phyloP scores from a whole-genome alignment of 2,797 vertebrate genomes.

The Argentina silus region DNA sequence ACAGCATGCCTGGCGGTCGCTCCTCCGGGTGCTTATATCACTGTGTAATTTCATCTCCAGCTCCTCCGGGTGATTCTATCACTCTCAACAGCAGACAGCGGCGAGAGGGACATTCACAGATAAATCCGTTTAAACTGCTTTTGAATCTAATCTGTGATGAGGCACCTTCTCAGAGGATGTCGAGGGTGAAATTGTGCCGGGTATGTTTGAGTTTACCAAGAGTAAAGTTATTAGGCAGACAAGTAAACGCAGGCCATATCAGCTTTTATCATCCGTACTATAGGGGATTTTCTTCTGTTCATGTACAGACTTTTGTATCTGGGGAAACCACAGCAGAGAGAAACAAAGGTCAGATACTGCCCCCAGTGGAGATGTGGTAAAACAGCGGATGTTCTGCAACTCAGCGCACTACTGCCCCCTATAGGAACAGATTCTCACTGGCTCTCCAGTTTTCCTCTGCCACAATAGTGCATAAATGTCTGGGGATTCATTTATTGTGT shows the following conservation, averaged over 20 bases:
- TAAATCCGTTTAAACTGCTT: slow-evolving; percentile 61
- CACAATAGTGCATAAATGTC: slow-evolving; percentile 48
- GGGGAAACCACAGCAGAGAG: slow-evolving; percentile 31
- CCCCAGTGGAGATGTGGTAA: slow-evolving; percentile 44
- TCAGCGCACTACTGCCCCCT: slow-evolving; percentile 68
- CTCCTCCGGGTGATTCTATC: slow-evolving; percentile 54
- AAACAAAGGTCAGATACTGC: slow-evolving; percentile 31
- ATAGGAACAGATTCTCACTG: slow-evolving; percentile 39
- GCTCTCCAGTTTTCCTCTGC: slow-evolving; percentile 9
- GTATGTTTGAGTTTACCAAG: slow-evolving; percentile 39
- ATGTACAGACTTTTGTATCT: slow-evolving; percentile 38
- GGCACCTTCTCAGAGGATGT: slow-evolving; percentile 41
- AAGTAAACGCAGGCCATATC: slow-evolving; percentile 38
- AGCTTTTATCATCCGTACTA: slow-evolving; percentile 38
- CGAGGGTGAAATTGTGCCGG: slow-evolving; percentile 37
- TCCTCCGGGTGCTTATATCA: slow-evolving; percentile 44
- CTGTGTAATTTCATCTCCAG: slow-evolving; percentile 54
- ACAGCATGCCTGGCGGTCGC: slow-evolving; percentile 45
- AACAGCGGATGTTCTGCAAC: neutral
- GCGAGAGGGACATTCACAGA: slow-evolving; percentile 36
- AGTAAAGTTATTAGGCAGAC: slow-evolving; percentile 50
- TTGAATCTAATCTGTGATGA: slow-evolving; percentile 60
- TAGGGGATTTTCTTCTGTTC: slow-evolving; percentile 29
- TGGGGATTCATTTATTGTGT: slow-evolving; percentile 56
- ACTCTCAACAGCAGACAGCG: slow-evolving; percentile 38